Evolutionary conservation across 2,888 invertebrate genomes (phyloP).

Genomic region (Tetragonula carbonaria): DNA sequence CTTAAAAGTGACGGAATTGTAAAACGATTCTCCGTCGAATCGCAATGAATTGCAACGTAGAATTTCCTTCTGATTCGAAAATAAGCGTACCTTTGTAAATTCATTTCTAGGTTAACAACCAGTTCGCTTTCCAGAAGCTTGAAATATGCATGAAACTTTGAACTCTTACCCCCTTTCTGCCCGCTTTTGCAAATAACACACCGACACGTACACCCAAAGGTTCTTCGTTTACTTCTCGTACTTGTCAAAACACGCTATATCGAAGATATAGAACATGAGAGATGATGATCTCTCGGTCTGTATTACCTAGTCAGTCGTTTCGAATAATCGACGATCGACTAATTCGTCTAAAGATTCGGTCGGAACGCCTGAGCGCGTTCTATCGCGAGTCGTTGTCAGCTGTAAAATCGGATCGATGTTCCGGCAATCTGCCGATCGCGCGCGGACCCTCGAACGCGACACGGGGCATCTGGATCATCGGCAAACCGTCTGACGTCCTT

Average conservation of each 20-base stretch:
- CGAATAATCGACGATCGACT: conserved; percentile 17
- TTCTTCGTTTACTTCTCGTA: neutral
- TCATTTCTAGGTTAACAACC: neutral
- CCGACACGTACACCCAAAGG: neutral
- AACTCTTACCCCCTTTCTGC: neutral
- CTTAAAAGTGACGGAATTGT: neutral
- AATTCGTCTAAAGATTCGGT: neutral
- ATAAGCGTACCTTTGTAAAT: neutral
- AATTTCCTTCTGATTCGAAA: too few species aligned
- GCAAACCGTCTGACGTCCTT: conserved; percentile 43
- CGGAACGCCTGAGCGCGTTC: too few species aligned
- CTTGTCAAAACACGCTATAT: neutral
- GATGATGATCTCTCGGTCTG: neutral
- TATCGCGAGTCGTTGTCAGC: conserved; percentile 33
- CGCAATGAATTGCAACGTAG: too few species aligned
- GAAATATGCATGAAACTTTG: neutral
- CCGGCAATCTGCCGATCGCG: conserved; percentile 42
- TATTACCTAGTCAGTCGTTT: conserved; percentile 22
- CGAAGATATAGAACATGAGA: neutral
- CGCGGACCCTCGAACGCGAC: conserved; percentile 45
- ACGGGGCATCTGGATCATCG: conserved; percentile 55
- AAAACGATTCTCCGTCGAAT: neutral
- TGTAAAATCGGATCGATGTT: conserved; percentile 49
- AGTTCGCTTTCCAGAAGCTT: neutral
- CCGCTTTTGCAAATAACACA: neutral